Percentiles rank a stretch among this genome's conserved stretches.
These are phyloP conservation scores for Cydia splendana DNA, from an alignment of 1,140 invertebrate genomes.

Conservation along the genomic window DNA sequence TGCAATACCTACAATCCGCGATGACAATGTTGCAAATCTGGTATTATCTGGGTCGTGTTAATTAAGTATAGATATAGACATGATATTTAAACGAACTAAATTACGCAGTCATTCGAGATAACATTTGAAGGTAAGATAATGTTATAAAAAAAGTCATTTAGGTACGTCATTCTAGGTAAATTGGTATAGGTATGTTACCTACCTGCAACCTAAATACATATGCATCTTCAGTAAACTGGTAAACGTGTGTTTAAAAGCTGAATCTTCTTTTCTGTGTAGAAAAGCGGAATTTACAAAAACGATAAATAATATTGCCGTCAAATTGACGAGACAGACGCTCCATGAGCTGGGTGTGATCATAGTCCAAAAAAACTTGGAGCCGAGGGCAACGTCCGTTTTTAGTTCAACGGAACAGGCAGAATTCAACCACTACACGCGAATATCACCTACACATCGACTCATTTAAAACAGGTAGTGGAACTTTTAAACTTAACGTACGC, in stretches of 20 bases:
- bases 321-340: not conserved
- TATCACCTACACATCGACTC: conserved; percentile 54
- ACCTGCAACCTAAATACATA: too few relatives aligned
- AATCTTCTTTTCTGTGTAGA: not conserved
- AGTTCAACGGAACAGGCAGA: conserved; percentile 64
- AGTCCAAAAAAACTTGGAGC: conserved; percentile 53
- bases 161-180: too few relatives aligned
- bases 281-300: conserved; percentile 28
- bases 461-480: conserved; percentile 36
- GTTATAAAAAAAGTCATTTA: too few relatives aligned
- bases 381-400: conserved; percentile 73
- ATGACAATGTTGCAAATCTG: conserved; percentile 20
- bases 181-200: too few relatives aligned
- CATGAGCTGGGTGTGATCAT: conserved; percentile 23
- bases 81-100: too few relatives aligned
- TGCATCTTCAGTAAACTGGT: too few relatives aligned
- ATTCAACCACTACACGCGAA: conserved; percentile 54
- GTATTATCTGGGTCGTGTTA: conserved; percentile 17
- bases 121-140: too few relatives aligned
- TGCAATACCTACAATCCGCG: conserved; percentile 2
- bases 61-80: not conserved
- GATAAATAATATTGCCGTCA: conserved; percentile 12
- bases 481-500: not conserved
- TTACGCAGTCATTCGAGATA: too few relatives aligned
- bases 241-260: too few relatives aligned